Conservation (phyloP, 1,140 invertebrate genomes). For the Heliconius eleuchia region DNA sequence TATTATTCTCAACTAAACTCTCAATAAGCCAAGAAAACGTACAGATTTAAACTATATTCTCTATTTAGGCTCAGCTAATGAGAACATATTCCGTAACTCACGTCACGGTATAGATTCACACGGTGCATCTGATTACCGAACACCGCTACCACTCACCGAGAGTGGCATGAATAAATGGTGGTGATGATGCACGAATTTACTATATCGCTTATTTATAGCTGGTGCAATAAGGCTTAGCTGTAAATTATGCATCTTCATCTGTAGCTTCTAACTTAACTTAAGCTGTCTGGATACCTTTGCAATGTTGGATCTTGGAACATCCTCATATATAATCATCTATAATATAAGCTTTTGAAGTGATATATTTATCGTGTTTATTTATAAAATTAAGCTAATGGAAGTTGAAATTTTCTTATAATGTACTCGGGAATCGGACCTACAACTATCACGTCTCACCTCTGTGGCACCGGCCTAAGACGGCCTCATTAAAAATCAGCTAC, state of each 20-base stretch:
- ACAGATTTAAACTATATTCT: not conserved
- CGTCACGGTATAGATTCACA: conserved; percentile 33
- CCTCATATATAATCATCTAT: not conserved
- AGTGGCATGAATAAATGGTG: conserved; percentile 60
- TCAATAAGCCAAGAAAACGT: not conserved
- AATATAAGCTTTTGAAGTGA: not conserved
- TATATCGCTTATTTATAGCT: conserved; percentile 41
- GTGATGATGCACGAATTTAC: conserved; percentile 68
- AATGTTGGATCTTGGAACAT: not conserved
- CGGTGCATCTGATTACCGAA: conserved; percentile 65
- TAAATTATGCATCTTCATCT: conserved; percentile 32
- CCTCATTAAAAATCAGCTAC: too few species aligned
- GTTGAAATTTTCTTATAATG: not conserved
- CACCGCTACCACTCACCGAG: conserved; percentile 26
- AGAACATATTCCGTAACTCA: conserved; percentile 22
- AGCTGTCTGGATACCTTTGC: conserved; percentile 12
- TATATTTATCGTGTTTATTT: not conserved
- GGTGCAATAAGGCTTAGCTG: conserved; percentile 30
- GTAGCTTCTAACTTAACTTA: conserved; percentile 15
- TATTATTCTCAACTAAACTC: too few species aligned
- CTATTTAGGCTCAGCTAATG: not conserved
- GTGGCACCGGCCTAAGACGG: too few species aligned
- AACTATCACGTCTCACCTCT: too few species aligned
- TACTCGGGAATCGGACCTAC: too few species aligned
- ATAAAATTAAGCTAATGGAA: not conserved